phyloP scores from a whole-genome alignment of 2,888 invertebrate genomes.

The Acanthosepion pharaonis region DNA sequence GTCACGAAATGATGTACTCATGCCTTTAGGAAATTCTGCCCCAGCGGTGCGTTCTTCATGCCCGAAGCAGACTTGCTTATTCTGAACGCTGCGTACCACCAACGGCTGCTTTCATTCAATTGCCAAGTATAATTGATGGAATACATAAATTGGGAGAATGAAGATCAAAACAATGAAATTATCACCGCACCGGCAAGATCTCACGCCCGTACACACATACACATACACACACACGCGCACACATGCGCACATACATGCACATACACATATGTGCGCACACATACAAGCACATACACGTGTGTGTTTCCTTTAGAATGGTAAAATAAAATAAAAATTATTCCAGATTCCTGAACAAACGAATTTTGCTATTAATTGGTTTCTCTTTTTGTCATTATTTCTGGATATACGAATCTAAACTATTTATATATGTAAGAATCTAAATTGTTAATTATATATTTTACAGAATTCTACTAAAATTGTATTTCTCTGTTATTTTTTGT shows the following conservation, averaged over 20 bases:
- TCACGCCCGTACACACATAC: neutral
- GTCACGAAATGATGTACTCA: neutral
- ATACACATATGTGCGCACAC: neutral
- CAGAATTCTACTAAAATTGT: neutral
- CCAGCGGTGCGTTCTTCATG: constrained; percentile 38
- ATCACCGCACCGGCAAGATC: neutral
- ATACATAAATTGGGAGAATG: neutral
- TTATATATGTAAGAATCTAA: neutral
- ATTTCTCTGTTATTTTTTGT: neutral
- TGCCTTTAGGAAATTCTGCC: neutral
- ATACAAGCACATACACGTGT: neutral
- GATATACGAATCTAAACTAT: neutral
- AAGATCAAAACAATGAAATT: constrained; percentile 40
- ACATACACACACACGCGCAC: neutral
- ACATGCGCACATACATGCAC: neutral
- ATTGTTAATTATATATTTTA: no score
- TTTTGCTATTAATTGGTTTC: neutral
- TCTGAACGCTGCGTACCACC: neutral
- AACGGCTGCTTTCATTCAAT: constrained; percentile 36
- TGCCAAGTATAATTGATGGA: neutral
- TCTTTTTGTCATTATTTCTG: neutral
- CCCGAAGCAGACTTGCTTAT: neutral
- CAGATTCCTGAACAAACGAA: no score
- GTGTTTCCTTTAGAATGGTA: neutral
- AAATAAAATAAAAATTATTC: neutral